Evolutionary conservation across 2,797 vertebrate species (phyloP), one percentile per base, ranked within the genome.

Genomic region (Brachymystax lenok): DNA sequence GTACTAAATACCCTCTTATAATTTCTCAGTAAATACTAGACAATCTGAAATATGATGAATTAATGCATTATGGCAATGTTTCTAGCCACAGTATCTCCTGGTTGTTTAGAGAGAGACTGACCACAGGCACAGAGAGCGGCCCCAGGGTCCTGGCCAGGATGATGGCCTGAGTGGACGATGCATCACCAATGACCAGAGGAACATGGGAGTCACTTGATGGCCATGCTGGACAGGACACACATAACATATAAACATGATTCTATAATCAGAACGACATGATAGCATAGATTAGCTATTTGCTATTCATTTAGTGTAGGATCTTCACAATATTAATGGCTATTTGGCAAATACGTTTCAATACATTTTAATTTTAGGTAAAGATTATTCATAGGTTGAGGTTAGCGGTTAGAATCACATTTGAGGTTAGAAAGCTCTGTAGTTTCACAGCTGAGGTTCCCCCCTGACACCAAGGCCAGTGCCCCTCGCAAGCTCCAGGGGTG

Each of bases 151-250:
- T 87, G 76, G 91, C 89, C 13, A 94, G 85, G 71, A 92, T 91
- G 52, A 90, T 85, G 73, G 85, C 87, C 61, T 91, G 89, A 56
- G 74, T 66, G 56, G 94, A 94, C 0, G 92, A 90, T 1, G 87
- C 80, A 69, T 92, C 92, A 46, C 93, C 93, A 63, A 95, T 93
- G 66, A 95, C 89, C 77, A 95, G 68, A 27, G 92, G 89, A 69
- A 93, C 83, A 10, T 86, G 74, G 12, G 35, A 71, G 54, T 74
- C 76, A 78, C 77, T 88, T 90, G 30, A 77, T 54, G 35, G 78
- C 66, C n/a, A 83, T 61, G 33, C 78, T 80, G 63, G 64, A 71
- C 1, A 80, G 82, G 21, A 79, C 13, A 13, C 2, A 27, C 24
- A 24, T 8, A 24, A 12, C n/a, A n/a, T 21, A 7, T 35, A 7